Evolutionary conservation across 2,113 vertebrate species (phyloP), one percentile per base, ranked within the genome.

Genomic region (Odocoileus virginianus): DNA sequence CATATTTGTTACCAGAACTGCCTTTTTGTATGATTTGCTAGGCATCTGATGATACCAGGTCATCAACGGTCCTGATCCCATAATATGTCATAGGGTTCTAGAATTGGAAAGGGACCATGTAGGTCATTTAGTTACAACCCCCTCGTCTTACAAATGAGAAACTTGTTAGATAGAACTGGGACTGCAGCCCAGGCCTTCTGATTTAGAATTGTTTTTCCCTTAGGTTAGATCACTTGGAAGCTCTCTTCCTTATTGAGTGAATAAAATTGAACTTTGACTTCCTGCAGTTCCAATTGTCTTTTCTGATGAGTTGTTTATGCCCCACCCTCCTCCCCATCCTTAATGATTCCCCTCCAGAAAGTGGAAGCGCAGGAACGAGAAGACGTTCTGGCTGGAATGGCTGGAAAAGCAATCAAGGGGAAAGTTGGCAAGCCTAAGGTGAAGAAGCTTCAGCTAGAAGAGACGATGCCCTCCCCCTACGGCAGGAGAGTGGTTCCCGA

Each of bases 351-450:
- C 96, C 95, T 52, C 99, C 98, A 99, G 99, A 99, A 99, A 98
- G 98, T 99, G 85, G 99, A 99, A 98, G 99, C 99, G 2, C 99
- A 99, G 97, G 99, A 99, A 98, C 99, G 99, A 94, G 99, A 99
- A 97, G 99, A 99, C 82, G 90, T 98, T 98, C 98, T 98, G 64
- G 96, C 98, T 74, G 99, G 99, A 13, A 99, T 99, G 98, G 98
- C 98, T 95, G 98, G 99, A 94, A 99, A 99, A 98, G 98, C 99
- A 97, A 99, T 99, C 96, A 99, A 99, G 98, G 99, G 99, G n/a
- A 99, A 99, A 99, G 99, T 99, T 95, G 99, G 99, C 81, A 99
- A 99, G 98, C 99, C 99, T 81, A 99, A 99, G 98, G 99, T 98
- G 74, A 99, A 99, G 99, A 99, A 99, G 98, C 97, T 99, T 98